Evolutionary conservation across 2,797 vertebrate species (phyloP).

Genomic region (Poliocrania exsul): DNA sequence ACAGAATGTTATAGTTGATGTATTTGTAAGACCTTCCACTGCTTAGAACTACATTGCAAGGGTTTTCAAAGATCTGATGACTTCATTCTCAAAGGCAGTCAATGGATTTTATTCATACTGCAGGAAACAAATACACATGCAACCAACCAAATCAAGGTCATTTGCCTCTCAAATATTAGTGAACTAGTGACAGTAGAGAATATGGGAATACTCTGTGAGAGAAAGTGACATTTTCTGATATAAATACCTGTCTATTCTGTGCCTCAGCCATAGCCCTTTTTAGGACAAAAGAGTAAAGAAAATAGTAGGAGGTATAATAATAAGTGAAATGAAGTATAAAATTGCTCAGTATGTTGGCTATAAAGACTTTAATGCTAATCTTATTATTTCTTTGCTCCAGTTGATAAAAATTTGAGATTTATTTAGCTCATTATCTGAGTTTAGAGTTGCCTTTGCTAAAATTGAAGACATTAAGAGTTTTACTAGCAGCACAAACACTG

Average conservation of each 20-base stretch:
- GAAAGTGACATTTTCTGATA: neutral
- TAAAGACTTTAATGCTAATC: conserved; percentile 26
- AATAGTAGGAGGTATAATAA: neutral
- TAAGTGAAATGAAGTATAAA: conserved; percentile 49
- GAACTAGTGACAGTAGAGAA: neutral
- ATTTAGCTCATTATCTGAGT: conserved; percentile 11
- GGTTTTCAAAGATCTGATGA: neutral
- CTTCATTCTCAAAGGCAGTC: neutral
- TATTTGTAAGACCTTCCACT: neutral
- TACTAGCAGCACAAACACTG: neutral
- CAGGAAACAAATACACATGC: neutral
- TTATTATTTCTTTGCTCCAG: conserved; percentile 18
- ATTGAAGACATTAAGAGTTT: neutral
- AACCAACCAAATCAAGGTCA: neutral
- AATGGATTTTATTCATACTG: neutral
- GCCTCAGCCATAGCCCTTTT: neutral
- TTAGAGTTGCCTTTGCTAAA: neutral
- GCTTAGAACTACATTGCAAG: neutral
- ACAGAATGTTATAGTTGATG: neutral
- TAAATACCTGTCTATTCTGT: neutral
- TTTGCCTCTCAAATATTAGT: neutral
- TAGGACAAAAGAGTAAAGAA: neutral
- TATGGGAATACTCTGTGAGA: neutral
- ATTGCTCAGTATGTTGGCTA: conserved; percentile 4
- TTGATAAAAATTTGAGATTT: conserved; percentile 22